Conservation (phyloP, 1,140 invertebrate genomes). For the Plectus sambesii region DNA sequence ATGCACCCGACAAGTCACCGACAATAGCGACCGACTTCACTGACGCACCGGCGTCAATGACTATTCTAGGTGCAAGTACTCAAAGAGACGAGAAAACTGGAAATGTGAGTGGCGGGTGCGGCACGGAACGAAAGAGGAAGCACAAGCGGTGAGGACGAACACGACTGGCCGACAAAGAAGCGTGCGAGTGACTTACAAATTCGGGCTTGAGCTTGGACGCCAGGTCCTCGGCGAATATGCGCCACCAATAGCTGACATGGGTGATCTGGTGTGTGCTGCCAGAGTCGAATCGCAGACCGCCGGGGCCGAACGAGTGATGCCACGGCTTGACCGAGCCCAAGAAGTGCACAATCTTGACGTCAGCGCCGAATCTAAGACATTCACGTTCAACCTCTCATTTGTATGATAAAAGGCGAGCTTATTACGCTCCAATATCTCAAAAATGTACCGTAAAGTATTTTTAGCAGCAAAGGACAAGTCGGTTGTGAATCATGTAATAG, state of each 20-base stretch:
- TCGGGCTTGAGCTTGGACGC: constrained; percentile 60
- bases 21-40: no score
- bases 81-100: no score
- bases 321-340: constrained; percentile 90
- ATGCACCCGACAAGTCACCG: no score
- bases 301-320: constrained; percentile 47
- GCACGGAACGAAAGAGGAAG: no score
- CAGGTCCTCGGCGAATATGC: constrained; percentile 68
- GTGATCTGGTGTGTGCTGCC: constrained; percentile 15
- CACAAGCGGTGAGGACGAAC: no score
- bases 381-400: background rate
- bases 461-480: background rate
- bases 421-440: background rate
- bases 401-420: background rate
- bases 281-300: constrained; percentile 1
- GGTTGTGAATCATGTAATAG: background rate
- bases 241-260: constrained; percentile 77
- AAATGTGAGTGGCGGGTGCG: no score
- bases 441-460: background rate
- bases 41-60: no score
- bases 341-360: constrained; percentile 94
- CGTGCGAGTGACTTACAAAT: constrained; percentile 63
- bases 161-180: constrained; percentile 54
- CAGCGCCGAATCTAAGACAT: constrained; percentile 64
- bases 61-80: no score